Base-by-base conservation (phyloP, 1,140 invertebrate species). In the Ceratoteleas bidentatus region DNA sequence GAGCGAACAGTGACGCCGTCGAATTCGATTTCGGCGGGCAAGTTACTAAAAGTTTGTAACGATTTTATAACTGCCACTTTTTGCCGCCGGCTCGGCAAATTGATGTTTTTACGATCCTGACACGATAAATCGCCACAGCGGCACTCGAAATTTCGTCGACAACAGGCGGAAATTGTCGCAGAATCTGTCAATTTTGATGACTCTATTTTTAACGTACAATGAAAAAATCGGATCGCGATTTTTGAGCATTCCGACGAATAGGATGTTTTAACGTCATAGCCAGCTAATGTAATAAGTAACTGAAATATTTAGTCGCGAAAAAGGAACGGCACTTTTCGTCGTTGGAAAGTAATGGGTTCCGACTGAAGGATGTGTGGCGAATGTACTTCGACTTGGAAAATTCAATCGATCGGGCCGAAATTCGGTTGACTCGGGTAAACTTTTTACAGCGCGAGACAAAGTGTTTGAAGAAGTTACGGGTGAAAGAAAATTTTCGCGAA, bases 1-100 rank as follows among this genome's bases (percentile, higher is more conserved):
- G 43, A 33, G 68, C 32, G 36, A 61, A 24, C 33, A 10, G 33
- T 24, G 43, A n/a, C 15, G 24, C 7, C 50, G 34, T 56, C 10
- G 13, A 54, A 73, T 62, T 62, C 40, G 58, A 62, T 73, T 73
- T 56, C 38, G 52, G 38, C 52, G 61, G 49, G 52, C 34, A 38
- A 72, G 36, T 61, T 73, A 62, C 69, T 62, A 32, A 62, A 73
- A 73, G 49, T 73, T 73, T 62, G 69, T 56, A 62, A 73, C 69
- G 52, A 72, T 73, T 73, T 73, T 73, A 73, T 56, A 73, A 62
- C 69, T 62, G 69, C 0, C 58, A 56, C 40, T 73, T 73, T 62
- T 73, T 73, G 40, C 50, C 45, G 56, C 36, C 40, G 45, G 40
- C 50, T 62, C 32, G 58, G 16, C 24, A 73, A 62, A 73, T 73